Base-by-base conservation (phyloP, 2,797 vertebrate genomes). In the Octomys mimax region DNA sequence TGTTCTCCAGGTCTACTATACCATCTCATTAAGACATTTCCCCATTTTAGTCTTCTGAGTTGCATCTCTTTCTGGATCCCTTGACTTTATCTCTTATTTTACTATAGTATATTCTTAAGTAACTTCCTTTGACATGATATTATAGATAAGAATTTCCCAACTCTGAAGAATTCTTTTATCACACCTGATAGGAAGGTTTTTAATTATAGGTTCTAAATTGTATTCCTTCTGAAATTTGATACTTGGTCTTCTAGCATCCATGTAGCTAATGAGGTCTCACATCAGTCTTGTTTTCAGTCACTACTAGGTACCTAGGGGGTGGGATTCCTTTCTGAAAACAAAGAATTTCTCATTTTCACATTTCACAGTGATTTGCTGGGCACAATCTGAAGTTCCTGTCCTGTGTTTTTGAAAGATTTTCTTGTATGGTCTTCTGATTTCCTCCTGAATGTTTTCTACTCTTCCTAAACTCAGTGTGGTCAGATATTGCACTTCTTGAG, bases 81-180 rank as follows among this genome's bases (percentile, higher is more conserved):
- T 39, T 70, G 71, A 93, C 90, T 94, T 87, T 49, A 42, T 92
- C 1, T 21, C 26, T 95, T 82, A 49, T 88, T 95, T 95, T 89
- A 26, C 21, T 88, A 57, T 0, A 10, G 18, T 64, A 21, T 92
- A 61, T 81, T 93, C 31, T 91, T n/a, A 57, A 49, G 62, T 78
- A 75, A 78, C 64, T 84, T 75, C 21, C 71, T 91, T 88, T 92
- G 84, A 49, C 92, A 95, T n/a, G 13, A 3, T 91, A 19, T 91
- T 46, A 83, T 95, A 68, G 52, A 95, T 66, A 42, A 92, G 87
- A 79, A 77, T 64, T 89, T 90, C 81, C 64, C 62, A 39, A 39
- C 82, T 95, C 73, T 94, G 62, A 84, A 81, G 89, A 92, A 86
- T 36, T 19, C 21, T 4, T 85, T 75, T 64, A 39, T 79, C 19